phyloP scores from a whole-genome alignment of 2,113 vertebrate genomes.

The Plotosus lineatus region DNA sequence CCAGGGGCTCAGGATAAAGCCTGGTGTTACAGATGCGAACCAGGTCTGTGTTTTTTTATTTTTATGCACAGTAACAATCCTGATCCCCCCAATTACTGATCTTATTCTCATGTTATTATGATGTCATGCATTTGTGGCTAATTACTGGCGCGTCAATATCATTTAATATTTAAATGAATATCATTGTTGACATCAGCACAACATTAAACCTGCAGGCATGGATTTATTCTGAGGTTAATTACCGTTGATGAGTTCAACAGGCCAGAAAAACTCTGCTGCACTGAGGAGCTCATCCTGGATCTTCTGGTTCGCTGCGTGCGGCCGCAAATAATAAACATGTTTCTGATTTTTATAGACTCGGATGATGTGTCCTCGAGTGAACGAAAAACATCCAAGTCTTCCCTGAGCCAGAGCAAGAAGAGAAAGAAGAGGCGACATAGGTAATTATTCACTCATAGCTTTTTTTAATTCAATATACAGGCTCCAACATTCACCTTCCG shows the following conservation, averaged over 20 bases:
- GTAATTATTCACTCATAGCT: constrained; percentile 63
- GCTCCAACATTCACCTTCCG: too few relatives aligned
- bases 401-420: constrained; percentile 93
- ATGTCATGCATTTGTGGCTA: background rate
- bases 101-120: background rate
- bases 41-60: background rate
- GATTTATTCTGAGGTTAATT: constrained; percentile 21
- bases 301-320: too few relatives aligned
- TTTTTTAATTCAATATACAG: too few relatives aligned
- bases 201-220: background rate
- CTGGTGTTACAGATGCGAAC: background rate
- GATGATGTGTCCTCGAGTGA: constrained; percentile 96
- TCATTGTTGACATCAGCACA: background rate
- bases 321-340: background rate
- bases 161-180: background rate
- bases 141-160: background rate
- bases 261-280: constrained; percentile 16
- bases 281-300: background rate
- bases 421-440: constrained; percentile 96
- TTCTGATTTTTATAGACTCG: constrained; percentile 79
- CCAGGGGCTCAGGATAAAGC: background rate
- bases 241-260: constrained; percentile 20
- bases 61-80: background rate
- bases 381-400: constrained; percentile 88
- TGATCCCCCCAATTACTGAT: background rate